phyloP scores from a whole-genome alignment of 2,888 invertebrate genomes.

The Pristionchus japonicus region DNA sequence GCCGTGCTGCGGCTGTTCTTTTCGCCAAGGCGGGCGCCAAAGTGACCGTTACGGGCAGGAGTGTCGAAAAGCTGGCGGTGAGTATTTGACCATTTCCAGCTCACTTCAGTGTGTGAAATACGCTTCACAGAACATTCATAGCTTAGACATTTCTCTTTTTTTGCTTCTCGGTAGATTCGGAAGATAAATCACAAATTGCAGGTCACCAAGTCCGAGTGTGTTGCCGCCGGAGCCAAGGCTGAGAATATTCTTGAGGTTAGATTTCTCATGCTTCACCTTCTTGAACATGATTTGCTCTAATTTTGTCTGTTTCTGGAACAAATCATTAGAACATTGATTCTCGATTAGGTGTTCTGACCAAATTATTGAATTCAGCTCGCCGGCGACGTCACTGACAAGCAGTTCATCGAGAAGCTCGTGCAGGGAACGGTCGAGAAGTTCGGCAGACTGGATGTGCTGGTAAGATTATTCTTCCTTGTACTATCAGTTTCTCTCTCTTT shows the following conservation, averaged over 20 bases:
- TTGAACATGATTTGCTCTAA: too few species aligned
- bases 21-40: slow-evolving; percentile 39
- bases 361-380: neutral
- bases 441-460: slow-evolving; percentile 36
- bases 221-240: slow-evolving; percentile 17
- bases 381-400: slow-evolving; percentile 20
- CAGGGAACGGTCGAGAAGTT: slow-evolving; percentile 33
- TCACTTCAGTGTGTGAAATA: neutral
- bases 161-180: neutral
- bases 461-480: neutral
- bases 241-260: slow-evolving; percentile 9
- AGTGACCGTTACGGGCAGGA: slow-evolving; percentile 43
- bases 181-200: neutral
- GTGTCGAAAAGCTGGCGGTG: neutral
- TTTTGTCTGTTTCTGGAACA: too few species aligned
- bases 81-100: neutral
- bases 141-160: neutral
- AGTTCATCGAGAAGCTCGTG: slow-evolving; percentile 21
- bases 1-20: neutral
- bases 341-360: too few species aligned
- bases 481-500: too few species aligned
- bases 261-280: too few species aligned
- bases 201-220: slow-evolving; percentile 25
- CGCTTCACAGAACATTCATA: neutral
- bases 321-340: too few species aligned